Evolutionary conservation across 1,140 invertebrate species (phyloP), one percentile per base, ranked within the genome.

Genomic region (Drosophila ironensis): DNA sequence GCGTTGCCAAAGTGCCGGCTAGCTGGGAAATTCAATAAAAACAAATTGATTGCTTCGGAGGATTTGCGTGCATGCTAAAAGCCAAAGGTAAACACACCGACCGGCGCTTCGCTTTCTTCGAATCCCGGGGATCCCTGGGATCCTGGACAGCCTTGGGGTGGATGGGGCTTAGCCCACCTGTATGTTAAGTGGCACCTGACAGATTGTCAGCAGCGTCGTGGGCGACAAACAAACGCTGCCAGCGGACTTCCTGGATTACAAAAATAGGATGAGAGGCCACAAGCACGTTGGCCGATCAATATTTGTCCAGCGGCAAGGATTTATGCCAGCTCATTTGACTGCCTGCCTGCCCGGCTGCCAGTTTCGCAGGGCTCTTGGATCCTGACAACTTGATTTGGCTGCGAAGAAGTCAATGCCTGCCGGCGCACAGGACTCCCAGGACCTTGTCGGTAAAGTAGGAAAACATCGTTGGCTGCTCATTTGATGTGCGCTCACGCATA

Each of bases 321-420:
- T 84, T 78, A 84, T 84, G 73, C 50, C 57, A 69, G 41, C 78
- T 84, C 73, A 82, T 82, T 84, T 82, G 78, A 56, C 48, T 82
- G 61, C 30, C 30, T 30, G 35, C 11, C 22, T 16, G 41, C 48
- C 30, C 11, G 9, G 9, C 12, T 11, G 12, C n/a, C n/a, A n/a
- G n/a, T n/a, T n/a, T n/a, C n/a, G n/a, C 19, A 12, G 30, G 11
- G n/a, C 30, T 45, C 4, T 5, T 17, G 4, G 16, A n/a, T 9
- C 33, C 54, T 73, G 77, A 84, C 77, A 84, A 54, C 77, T 77
- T 72, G 72, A 82, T 78, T 84, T 78, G 20, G 57, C 52, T 63
- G 56, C 60, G 56, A 47, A 27, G 11, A 63, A 64, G 56, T 48
- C 60, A 40, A 30, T 40, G 41, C 56, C 57, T 25, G 8, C 12